Percentiles rank a stretch among this genome's conserved stretches.
phyloP scores from a whole-genome alignment of 2,113 vertebrate species.

The Limanda limanda region DNA sequence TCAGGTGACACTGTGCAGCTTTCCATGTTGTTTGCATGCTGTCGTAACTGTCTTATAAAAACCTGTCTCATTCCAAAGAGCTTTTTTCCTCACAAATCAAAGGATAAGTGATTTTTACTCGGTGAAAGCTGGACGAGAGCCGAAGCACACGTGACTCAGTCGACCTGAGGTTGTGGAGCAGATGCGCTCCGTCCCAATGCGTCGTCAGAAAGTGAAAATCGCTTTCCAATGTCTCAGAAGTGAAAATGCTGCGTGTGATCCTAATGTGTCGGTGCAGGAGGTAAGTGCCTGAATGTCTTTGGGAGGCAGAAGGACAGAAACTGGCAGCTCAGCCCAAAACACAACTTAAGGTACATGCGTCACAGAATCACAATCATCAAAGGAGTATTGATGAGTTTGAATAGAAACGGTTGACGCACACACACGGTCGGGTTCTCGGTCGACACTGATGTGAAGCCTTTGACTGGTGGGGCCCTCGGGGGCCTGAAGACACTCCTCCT shows the following conservation, averaged over 20 bases:
- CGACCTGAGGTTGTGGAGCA: slow-evolving; percentile 21
- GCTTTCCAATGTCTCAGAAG: slow-evolving; percentile 1
- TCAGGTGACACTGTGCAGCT: slow-evolving; percentile 44
- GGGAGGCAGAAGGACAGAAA: slow-evolving; percentile 14
- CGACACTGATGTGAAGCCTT: background rate
- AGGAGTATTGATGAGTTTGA: slow-evolving; percentile 1
- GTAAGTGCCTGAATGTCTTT: slow-evolving; percentile 1
- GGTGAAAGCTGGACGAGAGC: slow-evolving; percentile 15
- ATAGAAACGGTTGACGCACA: background rate
- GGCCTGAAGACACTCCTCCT: slow-evolving; percentile 38
- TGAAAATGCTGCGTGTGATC: slow-evolving; percentile 7
- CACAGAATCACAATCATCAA: slow-evolving; percentile 11
- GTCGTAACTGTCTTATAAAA: slow-evolving; percentile 14
- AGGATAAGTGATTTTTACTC: slow-evolving; percentile 22
- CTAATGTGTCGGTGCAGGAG: slow-evolving; percentile 11
- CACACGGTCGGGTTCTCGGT: background rate
- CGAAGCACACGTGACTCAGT: slow-evolving; percentile 11
- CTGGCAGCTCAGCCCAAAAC: slow-evolving; percentile 40
- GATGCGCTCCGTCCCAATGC: background rate
- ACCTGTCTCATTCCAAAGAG: slow-evolving; percentile 43
- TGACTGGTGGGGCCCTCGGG: slow-evolving; percentile 12
- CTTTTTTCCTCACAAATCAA: slow-evolving; percentile 6
- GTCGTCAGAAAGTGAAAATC: slow-evolving; percentile 1
- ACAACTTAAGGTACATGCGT: slow-evolving; percentile 42
- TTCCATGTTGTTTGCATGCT: slow-evolving; percentile 40